Evolutionary conservation across 2,888 invertebrate genomes (phyloP), one percentile per base, ranked within the genome.

Genomic region (Pycnomerus fuliginosus): DNA sequence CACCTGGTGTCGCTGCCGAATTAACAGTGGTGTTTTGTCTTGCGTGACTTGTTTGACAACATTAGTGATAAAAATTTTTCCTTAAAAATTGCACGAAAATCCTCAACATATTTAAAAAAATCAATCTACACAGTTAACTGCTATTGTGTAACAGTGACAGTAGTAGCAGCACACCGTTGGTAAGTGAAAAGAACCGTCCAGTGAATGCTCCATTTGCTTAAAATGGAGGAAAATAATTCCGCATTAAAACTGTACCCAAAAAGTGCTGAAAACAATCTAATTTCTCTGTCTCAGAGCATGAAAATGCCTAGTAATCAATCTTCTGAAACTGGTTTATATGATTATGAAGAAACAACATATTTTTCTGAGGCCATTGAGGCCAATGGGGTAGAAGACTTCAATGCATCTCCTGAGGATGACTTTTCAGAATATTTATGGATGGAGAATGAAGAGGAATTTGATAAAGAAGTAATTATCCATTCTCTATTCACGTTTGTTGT

Each of bases 361-460:
- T 55, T 53, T 38, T 53, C 59, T 17, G 66, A 64, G 36, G 59
- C 58, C 34, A 53, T 63, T 25, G 65, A 64, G 28, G 62, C 61
- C 44, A 62, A 63, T 53, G 60, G 51, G 13, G 56, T 63, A 28
- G 72, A 75, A 23, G 64, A 76, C 51, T 56, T 75, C 65, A 42
- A 72, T 60, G 64, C 72, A 43, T 71, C 76, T 1, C 73, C 74
- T 3, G 81, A 79, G 31, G 81, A 82, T 41, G 91, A 92, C 71
- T 93, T 92, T 69, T 86, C 89, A 0, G 92, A 93, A 63, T 92
- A 91, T 66, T 80, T 92, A 78, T 93, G 93, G 94, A 93, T 93
- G 92, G 93, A 92, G 67, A 87, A 91, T 62, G 88, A 92, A 64
- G 93, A 94, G 62, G 92, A 92, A 65, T 92, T 92, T 67, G 92